Conservation (phyloP, 2,797 vertebrate genomes). For the Acanthornis magna region DNA sequence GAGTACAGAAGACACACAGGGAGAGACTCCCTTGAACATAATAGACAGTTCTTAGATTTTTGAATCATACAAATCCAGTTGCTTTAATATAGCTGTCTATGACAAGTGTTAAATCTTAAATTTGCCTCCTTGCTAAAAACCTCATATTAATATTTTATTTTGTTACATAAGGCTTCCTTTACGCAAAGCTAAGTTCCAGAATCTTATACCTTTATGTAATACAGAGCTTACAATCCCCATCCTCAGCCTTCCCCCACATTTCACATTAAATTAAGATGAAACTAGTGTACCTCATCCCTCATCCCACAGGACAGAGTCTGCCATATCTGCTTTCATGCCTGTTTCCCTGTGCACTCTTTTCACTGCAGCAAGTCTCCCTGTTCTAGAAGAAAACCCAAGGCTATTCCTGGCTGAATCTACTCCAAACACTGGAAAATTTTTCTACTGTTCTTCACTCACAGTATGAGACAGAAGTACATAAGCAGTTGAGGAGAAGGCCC, state of each 20-base stretch:
- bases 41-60: neutral
- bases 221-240: neutral
- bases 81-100: neutral
- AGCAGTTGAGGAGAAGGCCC: neutral
- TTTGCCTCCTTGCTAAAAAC: neutral
- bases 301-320: neutral
- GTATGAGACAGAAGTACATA: neutral
- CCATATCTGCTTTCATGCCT: neutral
- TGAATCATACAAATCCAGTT: neutral
- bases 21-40: neutral
- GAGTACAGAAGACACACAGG: neutral
- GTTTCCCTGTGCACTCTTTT: neutral
- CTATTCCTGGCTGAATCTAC: neutral
- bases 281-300: neutral
- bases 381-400: neutral
- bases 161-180: slow-evolving; percentile 32
- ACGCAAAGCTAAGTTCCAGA: neutral
- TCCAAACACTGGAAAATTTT: neutral
- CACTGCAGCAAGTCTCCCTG: neutral
- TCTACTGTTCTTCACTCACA: neutral
- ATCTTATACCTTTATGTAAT: slow-evolving; percentile 11
- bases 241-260: neutral
- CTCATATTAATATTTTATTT: slow-evolving; percentile 21
- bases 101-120: neutral
- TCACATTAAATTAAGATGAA: slow-evolving; percentile 13